phyloP scores from a whole-genome alignment of 2,888 invertebrate species.

The Branchipolynoe longqiensis region DNA sequence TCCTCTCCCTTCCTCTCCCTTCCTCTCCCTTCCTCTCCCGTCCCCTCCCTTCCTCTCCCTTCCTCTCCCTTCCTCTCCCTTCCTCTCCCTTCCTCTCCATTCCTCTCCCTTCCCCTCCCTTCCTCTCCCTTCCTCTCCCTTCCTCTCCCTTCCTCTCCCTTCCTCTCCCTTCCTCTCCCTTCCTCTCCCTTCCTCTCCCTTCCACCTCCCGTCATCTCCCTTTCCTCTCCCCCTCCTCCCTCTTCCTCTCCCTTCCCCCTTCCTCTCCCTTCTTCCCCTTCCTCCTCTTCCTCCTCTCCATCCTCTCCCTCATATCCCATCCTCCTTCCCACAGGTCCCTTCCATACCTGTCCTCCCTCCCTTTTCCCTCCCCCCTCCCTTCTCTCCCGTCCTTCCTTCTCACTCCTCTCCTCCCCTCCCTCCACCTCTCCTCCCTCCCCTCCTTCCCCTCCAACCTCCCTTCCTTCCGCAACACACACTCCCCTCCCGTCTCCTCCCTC shows the following conservation, averaged over 20 bases:
- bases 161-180: slow-evolving; percentile 48
- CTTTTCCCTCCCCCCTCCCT: not conserved
- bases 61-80: not conserved
- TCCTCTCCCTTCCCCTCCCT: not conserved
- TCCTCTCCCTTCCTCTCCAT: not conserved
- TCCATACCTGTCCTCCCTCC: not conserved
- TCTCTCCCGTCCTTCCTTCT: not conserved
- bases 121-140: not conserved
- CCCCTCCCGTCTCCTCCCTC: not conserved
- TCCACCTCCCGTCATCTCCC: not conserved
- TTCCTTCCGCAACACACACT: slow-evolving; percentile 20
- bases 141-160: not conserved
- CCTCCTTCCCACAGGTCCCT: not conserved
- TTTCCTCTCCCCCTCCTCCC: not conserved
- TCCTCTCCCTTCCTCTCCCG: not conserved
- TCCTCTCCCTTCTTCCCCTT: not conserved
- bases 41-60: not conserved
- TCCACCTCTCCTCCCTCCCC: not conserved
- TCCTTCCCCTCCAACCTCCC: not conserved
- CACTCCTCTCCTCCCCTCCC: not conserved
- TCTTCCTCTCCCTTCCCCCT: not conserved
- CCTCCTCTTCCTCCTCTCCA: not conserved
- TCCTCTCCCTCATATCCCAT: not conserved
- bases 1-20: not conserved
- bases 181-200: not conserved